phyloP scores from a whole-genome alignment of 1,140 invertebrate species.

The Cheumatopsyche charites region DNA sequence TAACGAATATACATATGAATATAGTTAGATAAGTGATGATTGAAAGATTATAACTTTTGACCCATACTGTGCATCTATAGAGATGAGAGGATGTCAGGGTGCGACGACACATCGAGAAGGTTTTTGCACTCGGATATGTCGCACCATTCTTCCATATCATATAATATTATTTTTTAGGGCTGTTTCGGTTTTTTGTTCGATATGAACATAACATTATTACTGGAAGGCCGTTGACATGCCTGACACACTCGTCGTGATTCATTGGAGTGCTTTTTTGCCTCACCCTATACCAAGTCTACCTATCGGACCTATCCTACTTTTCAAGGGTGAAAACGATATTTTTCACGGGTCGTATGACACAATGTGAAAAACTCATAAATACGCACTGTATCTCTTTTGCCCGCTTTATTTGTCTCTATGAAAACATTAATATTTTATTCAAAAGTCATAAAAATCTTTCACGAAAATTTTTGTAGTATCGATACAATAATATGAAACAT shows the following conservation, averaged over 20 bases:
- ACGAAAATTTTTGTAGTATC: too few species aligned
- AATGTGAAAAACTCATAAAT: background rate
- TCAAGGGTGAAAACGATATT: background rate
- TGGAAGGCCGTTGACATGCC: background rate
- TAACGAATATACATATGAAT: too few species aligned
- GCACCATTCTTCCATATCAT: background rate
- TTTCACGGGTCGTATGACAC: background rate
- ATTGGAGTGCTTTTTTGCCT: slow-evolving; percentile 16
- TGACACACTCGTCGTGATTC: slow-evolving; percentile 26
- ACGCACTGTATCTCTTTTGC: background rate
- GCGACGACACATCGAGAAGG: background rate
- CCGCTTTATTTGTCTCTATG: too few species aligned
- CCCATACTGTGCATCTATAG: too few species aligned
- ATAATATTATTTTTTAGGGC: background rate
- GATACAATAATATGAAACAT: too few species aligned
- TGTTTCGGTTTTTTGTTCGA: slow-evolving; percentile 13
- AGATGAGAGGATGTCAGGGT: too few species aligned
- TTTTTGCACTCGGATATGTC: slow-evolving; percentile 12
- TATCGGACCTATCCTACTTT: background rate
- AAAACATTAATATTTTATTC: too few species aligned
- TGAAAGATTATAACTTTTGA: too few species aligned
- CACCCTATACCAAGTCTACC: background rate
- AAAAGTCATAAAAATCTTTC: too few species aligned
- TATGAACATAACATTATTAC: slow-evolving; percentile 11
- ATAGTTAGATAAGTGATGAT: too few species aligned